Evolutionary conservation across 2,113 vertebrate species (phyloP).

Genomic region (Gyps fulvus): DNA sequence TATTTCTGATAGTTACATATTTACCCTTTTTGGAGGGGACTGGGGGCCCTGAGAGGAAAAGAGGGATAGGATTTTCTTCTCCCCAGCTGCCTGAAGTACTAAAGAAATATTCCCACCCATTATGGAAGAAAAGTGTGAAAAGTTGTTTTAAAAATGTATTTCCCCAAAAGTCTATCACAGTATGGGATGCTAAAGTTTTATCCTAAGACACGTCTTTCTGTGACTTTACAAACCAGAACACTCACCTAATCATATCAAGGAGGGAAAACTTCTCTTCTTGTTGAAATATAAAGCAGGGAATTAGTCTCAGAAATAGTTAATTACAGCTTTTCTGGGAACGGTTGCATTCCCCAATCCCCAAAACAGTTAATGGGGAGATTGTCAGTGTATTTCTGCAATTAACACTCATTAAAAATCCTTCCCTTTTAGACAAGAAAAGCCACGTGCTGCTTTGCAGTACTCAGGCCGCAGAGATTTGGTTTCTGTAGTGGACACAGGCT

Average conservation of each 20-base stretch:
- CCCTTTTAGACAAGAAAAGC: not conserved
- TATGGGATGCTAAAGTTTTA: not conserved
- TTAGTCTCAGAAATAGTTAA: not conserved
- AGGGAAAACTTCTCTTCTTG: not conserved
- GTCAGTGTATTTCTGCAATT: not conserved
- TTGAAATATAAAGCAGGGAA: not conserved
- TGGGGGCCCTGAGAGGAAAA: not conserved
- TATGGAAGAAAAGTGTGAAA: not conserved
- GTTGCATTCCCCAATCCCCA: not conserved
- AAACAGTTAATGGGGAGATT: not conserved
- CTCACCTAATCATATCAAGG: not conserved
- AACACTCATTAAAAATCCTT: not conserved
- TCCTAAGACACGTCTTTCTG: not conserved
- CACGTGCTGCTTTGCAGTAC: not conserved
- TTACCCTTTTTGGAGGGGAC: not conserved
- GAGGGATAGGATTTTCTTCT: not conserved
- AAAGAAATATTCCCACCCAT: not conserved
- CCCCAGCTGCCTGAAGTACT: not conserved
- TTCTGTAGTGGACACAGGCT: not conserved
- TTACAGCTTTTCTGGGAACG: not conserved
- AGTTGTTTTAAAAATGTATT: not conserved
- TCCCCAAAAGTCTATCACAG: not conserved
- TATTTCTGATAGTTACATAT: not conserved
- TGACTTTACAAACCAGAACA: not conserved
- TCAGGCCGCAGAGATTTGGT: rapidly evolving